Conservation (phyloP, 2,113 vertebrate genomes). For the Notothenia rossii region DNA sequence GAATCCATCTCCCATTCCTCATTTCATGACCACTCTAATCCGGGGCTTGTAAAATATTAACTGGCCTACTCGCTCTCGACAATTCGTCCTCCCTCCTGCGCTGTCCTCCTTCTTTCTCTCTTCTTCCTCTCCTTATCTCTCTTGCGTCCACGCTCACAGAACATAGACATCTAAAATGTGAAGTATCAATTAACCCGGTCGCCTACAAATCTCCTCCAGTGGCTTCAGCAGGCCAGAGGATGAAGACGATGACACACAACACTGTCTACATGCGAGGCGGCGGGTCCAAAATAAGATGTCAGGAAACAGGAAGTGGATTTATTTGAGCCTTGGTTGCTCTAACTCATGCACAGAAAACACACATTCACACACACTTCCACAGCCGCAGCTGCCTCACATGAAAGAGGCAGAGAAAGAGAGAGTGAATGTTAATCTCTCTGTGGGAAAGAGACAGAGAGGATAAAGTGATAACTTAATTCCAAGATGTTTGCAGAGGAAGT, state of each 20-base stretch:
- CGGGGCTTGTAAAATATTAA: conserved; percentile 80
- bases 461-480: conserved; percentile 79
- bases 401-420: conserved; percentile 63
- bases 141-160: conserved; percentile 42
- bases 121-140: conserved; percentile 37
- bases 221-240: conserved; percentile 52
- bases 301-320: conserved; percentile 82
- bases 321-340: conserved; percentile 68
- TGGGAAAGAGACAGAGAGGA: conserved; percentile 75
- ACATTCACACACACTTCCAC: conserved; percentile 48
- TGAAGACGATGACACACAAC: conserved; percentile 31
- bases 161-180: conserved; percentile 58
- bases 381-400: conserved; percentile 81
- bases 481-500: conserved; percentile 72
- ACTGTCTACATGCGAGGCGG: conserved; percentile 49
- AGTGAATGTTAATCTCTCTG: conserved; percentile 76
- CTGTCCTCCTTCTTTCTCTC: conserved; percentile 44
- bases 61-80: conserved; percentile 66
- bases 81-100: conserved; percentile 58
- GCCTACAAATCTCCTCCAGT: conserved; percentile 50
- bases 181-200: conserved; percentile 73
- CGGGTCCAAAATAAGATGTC: conserved; percentile 71
- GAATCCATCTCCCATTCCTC: conserved; percentile 71
- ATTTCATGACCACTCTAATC: conserved; percentile 79
- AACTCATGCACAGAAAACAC: conserved; percentile 50